Evolutionary conservation across 2,113 vertebrate species (phyloP), one percentile per base, ranked within the genome.

Genomic region (Eira barbara): DNA sequence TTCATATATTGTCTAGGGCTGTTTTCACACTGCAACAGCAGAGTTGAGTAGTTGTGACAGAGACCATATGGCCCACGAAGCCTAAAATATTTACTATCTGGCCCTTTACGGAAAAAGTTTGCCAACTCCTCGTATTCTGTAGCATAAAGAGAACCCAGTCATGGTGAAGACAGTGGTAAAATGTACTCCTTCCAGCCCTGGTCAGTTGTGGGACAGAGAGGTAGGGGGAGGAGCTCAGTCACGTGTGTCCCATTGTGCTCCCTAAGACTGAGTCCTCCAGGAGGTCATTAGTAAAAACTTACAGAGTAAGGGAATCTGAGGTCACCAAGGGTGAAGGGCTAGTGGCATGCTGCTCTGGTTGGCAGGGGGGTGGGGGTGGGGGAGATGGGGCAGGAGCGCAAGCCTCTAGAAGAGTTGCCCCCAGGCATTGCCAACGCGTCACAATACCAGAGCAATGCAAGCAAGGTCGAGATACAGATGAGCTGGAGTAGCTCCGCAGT

Each of bases 71-170:
- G 76, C 78, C 55, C 79, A 89, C 0, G 3, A 63, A 87, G 42
- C 39, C 39, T 61, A 86, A 93, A 91, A 91, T 76, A 94, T 91
- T 94, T 94, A 82, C 81, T 95, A 57, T 52, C 65, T 91, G 74
- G 65, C 87, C 94, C 36, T 79, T 94, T 59, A 93, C 6, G 4
- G 82, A 71, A 76, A 90, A 91, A 42, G 47, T 36, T 78, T 92
- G 45, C 65, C 27, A 71, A 89, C 21, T 39, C 20, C 17, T 39
- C 20, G 14, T 79, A 9, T 94, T 67, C 67, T 80, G 36, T 21
- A 57, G 55, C 67, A 63, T 55, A 86, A 49, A 78, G 49, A 87
- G 49, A 90, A 63, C 27, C 4, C 55, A 84, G 15, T 89, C 74
- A 81, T 76, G 15, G n/a, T 31, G 29, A 67, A 88, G 63, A 86